Evolutionary conservation across 2,888 invertebrate genomes (phyloP).

Genomic region (Cephus runcator): DNA sequence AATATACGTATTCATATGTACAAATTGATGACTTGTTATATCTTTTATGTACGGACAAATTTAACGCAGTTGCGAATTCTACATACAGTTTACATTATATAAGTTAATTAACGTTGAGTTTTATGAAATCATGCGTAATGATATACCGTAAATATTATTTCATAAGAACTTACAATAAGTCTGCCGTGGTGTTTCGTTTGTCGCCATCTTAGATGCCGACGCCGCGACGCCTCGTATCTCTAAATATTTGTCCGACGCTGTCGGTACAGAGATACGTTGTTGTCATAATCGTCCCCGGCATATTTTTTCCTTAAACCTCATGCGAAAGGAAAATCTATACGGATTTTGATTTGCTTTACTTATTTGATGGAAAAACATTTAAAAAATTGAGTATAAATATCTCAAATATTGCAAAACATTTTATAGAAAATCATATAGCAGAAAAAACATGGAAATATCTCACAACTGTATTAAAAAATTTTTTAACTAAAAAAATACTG

Average conservation of each 20-base stretch:
- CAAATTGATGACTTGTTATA: not conserved
- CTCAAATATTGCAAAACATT: not conserved
- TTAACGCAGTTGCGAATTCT: not conserved
- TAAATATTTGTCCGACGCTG: constrained; percentile 17
- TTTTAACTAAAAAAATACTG: not conserved
- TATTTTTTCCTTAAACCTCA: not conserved
- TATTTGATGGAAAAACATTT: not conserved
- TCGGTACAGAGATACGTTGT: constrained; percentile 9
- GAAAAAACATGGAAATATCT: not conserved
- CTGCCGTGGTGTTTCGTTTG: not conserved
- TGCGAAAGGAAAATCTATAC: not conserved
- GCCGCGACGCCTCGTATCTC: constrained; percentile 14
- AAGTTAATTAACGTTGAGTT: not conserved
- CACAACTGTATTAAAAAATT: not conserved
- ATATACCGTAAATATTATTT: not conserved
- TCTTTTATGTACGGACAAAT: not conserved
- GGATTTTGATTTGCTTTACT: not conserved
- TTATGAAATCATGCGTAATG: not conserved
- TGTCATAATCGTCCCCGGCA: constrained; percentile 7
- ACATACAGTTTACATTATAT: not conserved
- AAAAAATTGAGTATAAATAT: not conserved
- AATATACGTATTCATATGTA: not conserved
- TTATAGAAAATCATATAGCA: not conserved
- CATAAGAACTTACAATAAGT: not conserved
- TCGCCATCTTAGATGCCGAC: constrained; percentile 7